Percentiles rank a stretch among this genome's conserved stretches.
These are phyloP conservation scores for Drosophila punjabiensis DNA, from an alignment of 1,140 invertebrate species.

Conservation along the genomic window DNA sequence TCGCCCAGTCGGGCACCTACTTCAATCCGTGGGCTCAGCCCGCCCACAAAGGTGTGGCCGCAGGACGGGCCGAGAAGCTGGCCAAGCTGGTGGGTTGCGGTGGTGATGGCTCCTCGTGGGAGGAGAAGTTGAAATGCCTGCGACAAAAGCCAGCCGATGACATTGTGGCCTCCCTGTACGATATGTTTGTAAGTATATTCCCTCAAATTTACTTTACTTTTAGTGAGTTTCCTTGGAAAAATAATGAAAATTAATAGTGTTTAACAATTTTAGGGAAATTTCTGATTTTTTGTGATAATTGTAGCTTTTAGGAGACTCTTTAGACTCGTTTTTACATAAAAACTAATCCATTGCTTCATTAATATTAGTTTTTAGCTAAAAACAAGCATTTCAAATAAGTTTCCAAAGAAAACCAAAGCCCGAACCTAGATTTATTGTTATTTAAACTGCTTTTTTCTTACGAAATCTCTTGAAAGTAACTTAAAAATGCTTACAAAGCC, in stretches of 20 bases:
- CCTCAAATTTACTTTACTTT: background rate
- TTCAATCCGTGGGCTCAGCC: slow-evolving; percentile 92
- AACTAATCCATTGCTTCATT: background rate
- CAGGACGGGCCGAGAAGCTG: slow-evolving; percentile 88
- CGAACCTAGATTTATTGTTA: background rate
- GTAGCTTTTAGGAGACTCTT: background rate
- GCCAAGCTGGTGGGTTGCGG: slow-evolving; percentile 88
- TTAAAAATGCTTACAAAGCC: background rate
- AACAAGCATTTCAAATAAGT: background rate
- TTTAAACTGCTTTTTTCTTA: background rate
- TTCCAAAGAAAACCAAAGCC: background rate
- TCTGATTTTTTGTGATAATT: background rate
- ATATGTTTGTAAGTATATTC: slow-evolving; percentile 86
- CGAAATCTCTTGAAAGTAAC: background rate
- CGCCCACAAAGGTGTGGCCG: slow-evolving; percentile 87
- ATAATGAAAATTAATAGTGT: too few species aligned
- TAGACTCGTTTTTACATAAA: background rate
- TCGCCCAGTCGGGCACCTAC: slow-evolving; percentile 92
- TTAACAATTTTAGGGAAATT: background rate
- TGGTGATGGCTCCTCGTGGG: slow-evolving; percentile 64
- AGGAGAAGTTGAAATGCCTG: slow-evolving; percentile 87
- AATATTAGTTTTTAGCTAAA: background rate
- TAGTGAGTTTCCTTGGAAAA: background rate
- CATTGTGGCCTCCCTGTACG: slow-evolving; percentile 88
- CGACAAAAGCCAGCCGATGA: slow-evolving; percentile 87